A percentile compares a stretch with the other conserved stretches of the same genome.
These are phyloP conservation scores for Lasioglossum zephyrum DNA, from an alignment of 2,888 invertebrate species.

Conservation along the genomic window DNA sequence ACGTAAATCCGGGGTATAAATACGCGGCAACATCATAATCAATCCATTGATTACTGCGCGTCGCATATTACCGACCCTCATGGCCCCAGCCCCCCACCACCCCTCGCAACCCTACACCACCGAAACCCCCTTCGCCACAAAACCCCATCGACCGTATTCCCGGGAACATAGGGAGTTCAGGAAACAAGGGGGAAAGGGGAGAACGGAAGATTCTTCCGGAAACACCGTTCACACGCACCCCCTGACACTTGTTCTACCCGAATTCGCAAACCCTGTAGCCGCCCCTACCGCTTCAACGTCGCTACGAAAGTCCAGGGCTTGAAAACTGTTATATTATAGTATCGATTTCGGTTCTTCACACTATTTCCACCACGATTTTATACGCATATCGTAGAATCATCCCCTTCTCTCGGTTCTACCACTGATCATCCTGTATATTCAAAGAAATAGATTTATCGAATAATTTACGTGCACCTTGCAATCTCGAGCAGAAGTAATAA, in stretches of 20 bases:
- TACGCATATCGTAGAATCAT: neutral
- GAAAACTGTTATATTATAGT: neutral
- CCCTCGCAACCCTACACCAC: neutral
- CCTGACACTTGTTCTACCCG: slow-evolving; percentile 19
- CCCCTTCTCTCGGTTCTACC: neutral
- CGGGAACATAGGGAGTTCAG: slow-evolving; percentile 10
- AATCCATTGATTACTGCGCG: slow-evolving; percentile 56
- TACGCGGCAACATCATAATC: slow-evolving; percentile 21
- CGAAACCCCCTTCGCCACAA: neutral
- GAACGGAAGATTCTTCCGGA: neutral
- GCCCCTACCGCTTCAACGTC: slow-evolving; percentile 36
- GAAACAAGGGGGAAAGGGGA: neutral
- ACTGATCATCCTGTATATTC: neutral
- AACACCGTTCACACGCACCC: slow-evolving; percentile 30
- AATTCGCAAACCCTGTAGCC: slow-evolving; percentile 13
- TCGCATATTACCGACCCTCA: slow-evolving; percentile 48
- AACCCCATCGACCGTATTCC: slow-evolving; percentile 36
- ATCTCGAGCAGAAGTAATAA: too few species aligned
- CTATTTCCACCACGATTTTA: too few species aligned
- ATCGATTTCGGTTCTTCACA: neutral
- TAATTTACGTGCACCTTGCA: neutral
- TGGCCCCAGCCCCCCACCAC: neutral
- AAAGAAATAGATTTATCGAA: neutral
- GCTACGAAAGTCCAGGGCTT: slow-evolving; percentile 35
- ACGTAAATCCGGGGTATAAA: neutral